Percentiles rank a stretch among this genome's conserved stretches.
Conservation (phyloP, 2,888 invertebrate species). For the Nemotelus pantherinus region DNA sequence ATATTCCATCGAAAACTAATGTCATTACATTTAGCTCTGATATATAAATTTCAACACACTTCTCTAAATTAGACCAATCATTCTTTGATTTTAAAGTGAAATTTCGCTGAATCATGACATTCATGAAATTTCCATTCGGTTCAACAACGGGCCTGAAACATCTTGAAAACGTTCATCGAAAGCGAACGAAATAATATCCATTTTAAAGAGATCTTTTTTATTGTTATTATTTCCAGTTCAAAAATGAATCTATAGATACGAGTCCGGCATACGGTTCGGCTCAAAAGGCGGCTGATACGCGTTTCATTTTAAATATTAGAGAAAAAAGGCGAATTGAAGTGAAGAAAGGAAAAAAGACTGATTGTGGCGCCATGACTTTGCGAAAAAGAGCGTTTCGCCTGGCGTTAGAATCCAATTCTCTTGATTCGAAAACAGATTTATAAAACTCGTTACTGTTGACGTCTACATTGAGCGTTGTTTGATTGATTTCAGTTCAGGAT, state of each 20-base stretch:
- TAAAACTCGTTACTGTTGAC: constrained; percentile 34
- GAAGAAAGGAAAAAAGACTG: constrained; percentile 45
- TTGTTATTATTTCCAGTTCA: constrained; percentile 9
- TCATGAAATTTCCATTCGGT: constrained; percentile 35
- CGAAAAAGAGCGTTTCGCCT: constrained; percentile 45
- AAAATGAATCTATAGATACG: neutral
- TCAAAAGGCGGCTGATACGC: constrained; percentile 49
- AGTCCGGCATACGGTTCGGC: constrained; percentile 18
- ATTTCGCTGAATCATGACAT: constrained; percentile 29
- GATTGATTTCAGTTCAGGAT: neutral
- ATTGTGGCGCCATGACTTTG: constrained; percentile 51
- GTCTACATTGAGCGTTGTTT: neutral
- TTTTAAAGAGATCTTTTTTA: constrained; percentile 24
- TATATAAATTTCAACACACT: constrained; percentile 30
- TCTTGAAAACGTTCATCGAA: constrained; percentile 31
- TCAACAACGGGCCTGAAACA: constrained; percentile 3
- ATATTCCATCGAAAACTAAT: neutral
- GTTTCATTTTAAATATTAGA: constrained; percentile 45
- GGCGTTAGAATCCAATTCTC: constrained; percentile 48
- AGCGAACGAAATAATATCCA: constrained; percentile 26
- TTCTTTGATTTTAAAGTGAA: constrained; percentile 13
- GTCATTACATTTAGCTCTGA: constrained; percentile 18
- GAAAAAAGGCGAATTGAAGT: constrained; percentile 11
- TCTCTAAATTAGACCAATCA: constrained; percentile 37
- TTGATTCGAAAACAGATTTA: constrained; percentile 46